A percentile compares a stretch with the other conserved stretches of the same genome.
phyloP scores from a whole-genome alignment of 2,888 invertebrate species.

The Trissolcus brochymenae region DNA sequence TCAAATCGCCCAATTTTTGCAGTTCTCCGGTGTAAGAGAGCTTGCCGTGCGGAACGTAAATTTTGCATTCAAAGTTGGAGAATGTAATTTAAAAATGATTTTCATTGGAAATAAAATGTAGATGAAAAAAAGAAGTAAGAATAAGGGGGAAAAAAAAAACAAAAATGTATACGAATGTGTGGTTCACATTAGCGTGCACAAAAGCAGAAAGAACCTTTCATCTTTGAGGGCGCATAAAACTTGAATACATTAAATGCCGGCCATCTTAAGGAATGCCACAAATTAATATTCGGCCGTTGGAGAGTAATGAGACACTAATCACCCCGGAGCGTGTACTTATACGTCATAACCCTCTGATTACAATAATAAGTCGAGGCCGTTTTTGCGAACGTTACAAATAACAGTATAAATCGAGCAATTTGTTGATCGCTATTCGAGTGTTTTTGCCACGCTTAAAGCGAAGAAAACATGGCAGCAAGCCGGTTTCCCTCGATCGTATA shows the following conservation, averaged over 20 bases:
- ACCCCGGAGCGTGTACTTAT: conserved; percentile 13
- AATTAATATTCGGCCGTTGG: no score
- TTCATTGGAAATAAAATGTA: no score
- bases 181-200: no score
- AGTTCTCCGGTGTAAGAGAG: no score
- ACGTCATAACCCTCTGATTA: conserved; percentile 15
- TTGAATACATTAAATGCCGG: neutral
- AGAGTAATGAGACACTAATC: conserved; percentile 17
- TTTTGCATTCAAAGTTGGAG: neutral
- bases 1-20: no score
- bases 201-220: no score
- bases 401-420: conserved; percentile 48
- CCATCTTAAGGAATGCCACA: neutral
- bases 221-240: no score
- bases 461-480: conserved; percentile 43
- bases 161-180: no score
- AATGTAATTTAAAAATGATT: no score
- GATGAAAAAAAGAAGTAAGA: no score
- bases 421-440: conserved; percentile 46
- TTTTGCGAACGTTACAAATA: conserved; percentile 38
- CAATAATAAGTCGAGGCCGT: conserved; percentile 13
- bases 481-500: conserved; percentile 59
- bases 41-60: no score
- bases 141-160: no score
- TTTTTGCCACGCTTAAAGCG: conserved; percentile 42